phyloP scores from a whole-genome alignment of 2,113 vertebrate genomes.

The Petrocephalus microphthalmus region DNA sequence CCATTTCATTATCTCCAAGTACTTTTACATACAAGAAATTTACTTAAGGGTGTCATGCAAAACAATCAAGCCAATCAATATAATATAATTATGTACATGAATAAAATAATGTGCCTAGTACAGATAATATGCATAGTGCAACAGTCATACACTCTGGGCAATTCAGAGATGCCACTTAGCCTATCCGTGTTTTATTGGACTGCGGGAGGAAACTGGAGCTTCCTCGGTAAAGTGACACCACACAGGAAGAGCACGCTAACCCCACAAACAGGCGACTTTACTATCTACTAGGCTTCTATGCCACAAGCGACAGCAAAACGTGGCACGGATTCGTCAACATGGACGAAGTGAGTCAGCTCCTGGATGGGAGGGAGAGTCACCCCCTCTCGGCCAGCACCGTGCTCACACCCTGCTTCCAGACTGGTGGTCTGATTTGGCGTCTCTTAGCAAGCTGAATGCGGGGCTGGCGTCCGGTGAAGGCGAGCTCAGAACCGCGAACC shows the following conservation, averaged over 20 bases:
- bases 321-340: neutral
- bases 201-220: neutral
- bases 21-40: neutral
- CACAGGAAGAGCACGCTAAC: neutral
- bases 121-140: neutral
- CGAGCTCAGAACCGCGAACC: constrained; percentile 14
- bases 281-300: too few relatives aligned
- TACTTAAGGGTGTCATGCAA: too few relatives aligned
- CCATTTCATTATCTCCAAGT: neutral
- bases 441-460: constrained; percentile 34
- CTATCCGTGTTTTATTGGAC: neutral
- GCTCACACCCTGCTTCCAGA: constrained; percentile 22
- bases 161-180: constrained; percentile 22
- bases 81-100: neutral
- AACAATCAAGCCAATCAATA: too few relatives aligned
- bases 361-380: neutral
- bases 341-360: constrained; percentile 18
- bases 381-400: constrained; percentile 28
- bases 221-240: neutral
- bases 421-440: constrained; percentile 34
- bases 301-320: neutral
- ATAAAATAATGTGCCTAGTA: neutral
- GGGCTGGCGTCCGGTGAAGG: constrained; percentile 28
- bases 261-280: neutral
- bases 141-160: neutral